Base-by-base conservation (phyloP, 2,113 vertebrate genomes). In the Heteronetta atricapilla region DNA sequence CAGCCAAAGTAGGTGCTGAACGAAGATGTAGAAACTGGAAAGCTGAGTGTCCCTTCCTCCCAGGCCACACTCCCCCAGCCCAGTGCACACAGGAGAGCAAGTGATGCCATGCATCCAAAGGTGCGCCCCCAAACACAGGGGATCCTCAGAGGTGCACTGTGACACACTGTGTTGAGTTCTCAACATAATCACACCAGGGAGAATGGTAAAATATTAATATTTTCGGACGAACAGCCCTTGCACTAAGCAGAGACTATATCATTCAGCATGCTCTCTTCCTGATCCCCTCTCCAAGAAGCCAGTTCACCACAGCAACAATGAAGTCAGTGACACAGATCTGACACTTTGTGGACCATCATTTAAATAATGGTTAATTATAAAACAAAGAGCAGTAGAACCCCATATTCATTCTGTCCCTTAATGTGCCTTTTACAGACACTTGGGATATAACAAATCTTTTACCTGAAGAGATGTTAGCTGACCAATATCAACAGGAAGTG, bases 401-500 rank as follows among this genome's bases (percentile, higher is more conserved):
- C 26, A 12, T 1, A 36, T 2, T 55, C 7, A 3, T 59, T 56
- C 77, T 93, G 69, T 3, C 63, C 79, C 38, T 23, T 58, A 53
- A 46, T n/a, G 18, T 2, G 21, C n/a, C 38, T 48, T 68, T 31
- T 17, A 29, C 42, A 70, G 60, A 62, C 60, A 31, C 18, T 33
- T 25, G 62, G 66, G 42, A 73, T 33, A 46, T 21, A 76, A 64
- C 62, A 60, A 5, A 40, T 60, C 20, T 25, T 33, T 86, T 97
- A 99, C 98, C 98, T 98, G 98, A 8, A 99, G 98, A 46, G 97
- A 97, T 1, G 93, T 78, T 89, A 99, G 97, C 84, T 98, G 98
- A 17, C 99, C 99, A 3, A 99, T 97, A 34, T 99, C 98, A 21
- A 98, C 98, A 20, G 99, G 99, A 70, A 99, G 98, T 0, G 97